A percentile compares a stretch with the other conserved stretches of the same genome.
Evolutionary conservation across 2,797 vertebrate species (phyloP).

Genomic region (Streptopelia turtur): DNA sequence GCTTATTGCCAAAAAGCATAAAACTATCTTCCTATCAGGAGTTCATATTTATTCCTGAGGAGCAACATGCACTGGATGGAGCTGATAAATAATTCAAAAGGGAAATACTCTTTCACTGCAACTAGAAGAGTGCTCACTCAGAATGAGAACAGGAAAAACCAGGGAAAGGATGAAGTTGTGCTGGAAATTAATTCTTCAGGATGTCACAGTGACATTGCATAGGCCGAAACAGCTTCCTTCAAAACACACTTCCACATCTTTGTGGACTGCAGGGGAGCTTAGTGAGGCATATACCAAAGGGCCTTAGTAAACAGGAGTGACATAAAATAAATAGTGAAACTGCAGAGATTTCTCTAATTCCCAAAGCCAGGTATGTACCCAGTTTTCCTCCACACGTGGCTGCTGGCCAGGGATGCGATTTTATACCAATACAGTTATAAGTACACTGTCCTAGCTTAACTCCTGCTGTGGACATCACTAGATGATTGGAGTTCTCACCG

Average conservation of each 20-base stretch:
- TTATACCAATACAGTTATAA: neutral
- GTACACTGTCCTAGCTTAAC: neutral
- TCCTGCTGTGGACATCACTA: neutral
- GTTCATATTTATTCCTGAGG: slow-evolving; percentile 27
- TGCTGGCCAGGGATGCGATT: neutral
- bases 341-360: neutral
- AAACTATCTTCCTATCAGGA: slow-evolving; percentile 24
- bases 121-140: neutral
- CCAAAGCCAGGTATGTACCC: neutral
- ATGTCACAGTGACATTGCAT: neutral
- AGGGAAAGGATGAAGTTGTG: neutral
- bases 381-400: neutral
- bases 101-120: slow-evolving; percentile 11
- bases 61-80: slow-evolving; percentile 1
- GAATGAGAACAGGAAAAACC: neutral
- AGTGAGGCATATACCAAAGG: neutral
- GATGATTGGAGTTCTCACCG: neutral
- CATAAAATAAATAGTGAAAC: neutral
- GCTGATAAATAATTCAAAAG: slow-evolving; percentile 51
- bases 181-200: neutral
- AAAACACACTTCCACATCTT: neutral
- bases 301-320: neutral
- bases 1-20: slow-evolving; percentile 22
- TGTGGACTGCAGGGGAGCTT: neutral
- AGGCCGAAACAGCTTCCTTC: neutral